Conservation (phyloP, 92 coral and sea anemone species). For the Bergia puertoricense region DNA sequence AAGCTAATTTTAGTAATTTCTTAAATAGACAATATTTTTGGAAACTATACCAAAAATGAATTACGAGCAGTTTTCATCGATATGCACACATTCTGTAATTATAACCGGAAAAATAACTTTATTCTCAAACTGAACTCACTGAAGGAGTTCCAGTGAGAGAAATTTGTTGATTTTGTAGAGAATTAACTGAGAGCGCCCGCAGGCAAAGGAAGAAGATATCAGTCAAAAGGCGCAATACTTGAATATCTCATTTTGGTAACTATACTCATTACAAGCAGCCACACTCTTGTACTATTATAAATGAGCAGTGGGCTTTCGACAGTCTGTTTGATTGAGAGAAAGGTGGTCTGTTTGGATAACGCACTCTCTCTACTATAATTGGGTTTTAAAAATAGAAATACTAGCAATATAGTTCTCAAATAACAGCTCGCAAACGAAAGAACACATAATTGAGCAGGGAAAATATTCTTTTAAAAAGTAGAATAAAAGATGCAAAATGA, state of each 20-base stretch:
- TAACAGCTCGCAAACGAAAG: not conserved
- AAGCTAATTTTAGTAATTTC: not conserved
- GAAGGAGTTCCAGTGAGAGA: not conserved
- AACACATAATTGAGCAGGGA: not conserved
- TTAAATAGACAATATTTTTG: not conserved
- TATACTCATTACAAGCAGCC: slow-evolving; percentile 5
- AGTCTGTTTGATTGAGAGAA: not conserved
- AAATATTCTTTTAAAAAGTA: not conserved
- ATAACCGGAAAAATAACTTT: not conserved
- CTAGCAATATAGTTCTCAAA: no score
- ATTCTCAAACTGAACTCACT: not conserved
- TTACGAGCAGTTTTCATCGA: not conserved
- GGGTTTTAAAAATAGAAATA: slow-evolving; percentile 12
- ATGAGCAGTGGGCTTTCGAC: slow-evolving; percentile 3
- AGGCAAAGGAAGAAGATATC: slow-evolving; percentile 25
- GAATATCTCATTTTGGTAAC: slow-evolving; percentile 8
- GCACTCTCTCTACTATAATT: not conserved
- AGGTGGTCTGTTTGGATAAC: slow-evolving; percentile 44
- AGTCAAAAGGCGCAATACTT: slow-evolving; percentile 2
- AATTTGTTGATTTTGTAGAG: slow-evolving; percentile 6
- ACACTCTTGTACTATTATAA: not conserved
- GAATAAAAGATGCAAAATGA: not conserved
- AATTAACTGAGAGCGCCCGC: slow-evolving; percentile 1
- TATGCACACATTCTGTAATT: not conserved
- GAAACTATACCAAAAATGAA: not conserved